These are phyloP conservation scores for Halotydeus destructor DNA, from an alignment of 1,140 invertebrate genomes.

Conservation along the genomic window DNA sequence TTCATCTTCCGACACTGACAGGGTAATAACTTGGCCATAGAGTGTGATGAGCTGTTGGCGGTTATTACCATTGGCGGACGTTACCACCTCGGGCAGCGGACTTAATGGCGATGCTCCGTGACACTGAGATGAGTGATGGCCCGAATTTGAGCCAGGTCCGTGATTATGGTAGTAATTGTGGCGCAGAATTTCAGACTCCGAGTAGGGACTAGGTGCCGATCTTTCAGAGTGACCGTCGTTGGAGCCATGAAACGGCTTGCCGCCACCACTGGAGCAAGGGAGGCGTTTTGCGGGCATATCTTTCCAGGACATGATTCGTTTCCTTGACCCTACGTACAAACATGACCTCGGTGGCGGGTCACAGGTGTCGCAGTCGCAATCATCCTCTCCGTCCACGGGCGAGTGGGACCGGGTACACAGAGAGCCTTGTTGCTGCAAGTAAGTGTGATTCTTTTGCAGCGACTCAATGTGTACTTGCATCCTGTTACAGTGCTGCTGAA, in stretches of 20 bases:
- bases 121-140: not conserved
- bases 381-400: not conserved
- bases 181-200: not conserved
- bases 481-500: not conserved
- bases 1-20: not conserved
- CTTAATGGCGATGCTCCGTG: not conserved
- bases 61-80: not conserved
- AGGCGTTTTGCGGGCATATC: not conserved
- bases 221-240: not conserved
- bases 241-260: not conserved
- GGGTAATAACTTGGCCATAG: constrained; percentile 1
- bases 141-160: not conserved
- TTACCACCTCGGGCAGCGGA: not conserved
- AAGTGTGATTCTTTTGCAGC: not conserved
- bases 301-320: not conserved
- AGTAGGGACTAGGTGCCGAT: not conserved
- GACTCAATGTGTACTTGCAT: not conserved
- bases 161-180: not conserved
- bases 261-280: not conserved
- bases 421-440: not conserved
- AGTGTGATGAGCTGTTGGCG: constrained; percentile 1
- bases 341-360: not conserved
- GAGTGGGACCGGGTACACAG: not conserved
- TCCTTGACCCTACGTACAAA: not conserved
- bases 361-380: not conserved